These are phyloP conservation scores for Scalopus aquaticus DNA, from an alignment of 2,113 vertebrate species.

Conservation along the genomic window DNA sequence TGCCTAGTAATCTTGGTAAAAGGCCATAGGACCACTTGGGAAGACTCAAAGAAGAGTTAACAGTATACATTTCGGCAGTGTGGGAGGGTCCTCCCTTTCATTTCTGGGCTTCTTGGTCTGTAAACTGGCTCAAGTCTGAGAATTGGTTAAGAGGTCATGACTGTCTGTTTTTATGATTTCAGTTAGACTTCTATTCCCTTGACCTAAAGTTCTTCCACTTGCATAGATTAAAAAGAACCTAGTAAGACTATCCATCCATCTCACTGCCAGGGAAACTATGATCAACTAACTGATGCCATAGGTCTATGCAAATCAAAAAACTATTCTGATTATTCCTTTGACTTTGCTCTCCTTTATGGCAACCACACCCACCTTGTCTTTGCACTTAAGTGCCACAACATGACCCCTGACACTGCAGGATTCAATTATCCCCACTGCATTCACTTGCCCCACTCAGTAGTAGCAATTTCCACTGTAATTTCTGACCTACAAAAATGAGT, in stretches of 20 bases:
- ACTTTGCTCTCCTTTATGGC: background rate
- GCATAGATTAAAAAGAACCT: background rate
- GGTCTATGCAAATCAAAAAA: background rate
- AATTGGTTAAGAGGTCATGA: background rate
- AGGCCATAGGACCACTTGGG: background rate
- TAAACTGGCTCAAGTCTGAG: background rate
- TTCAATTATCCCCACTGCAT: background rate
- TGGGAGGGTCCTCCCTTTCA: background rate
- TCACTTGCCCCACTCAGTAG: background rate
- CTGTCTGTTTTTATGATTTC: background rate
- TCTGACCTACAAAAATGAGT: conserved; percentile 1
- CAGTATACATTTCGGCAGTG: background rate
- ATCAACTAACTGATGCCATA: background rate
- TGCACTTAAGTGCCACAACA: background rate
- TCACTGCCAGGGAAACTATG: background rate
- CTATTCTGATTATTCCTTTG: background rate
- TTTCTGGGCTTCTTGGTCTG: background rate
- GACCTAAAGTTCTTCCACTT: background rate
- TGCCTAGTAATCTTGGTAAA: background rate
- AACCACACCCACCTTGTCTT: background rate
- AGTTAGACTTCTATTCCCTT: background rate
- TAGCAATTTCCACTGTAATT: background rate
- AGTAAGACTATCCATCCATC: background rate
- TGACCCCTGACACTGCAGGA: background rate
- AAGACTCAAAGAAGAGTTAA: background rate